A percentile compares a stretch with the other conserved stretches of the same genome.
Conservation (phyloP, 2,888 invertebrate genomes). For the Salpingus planirostris region DNA sequence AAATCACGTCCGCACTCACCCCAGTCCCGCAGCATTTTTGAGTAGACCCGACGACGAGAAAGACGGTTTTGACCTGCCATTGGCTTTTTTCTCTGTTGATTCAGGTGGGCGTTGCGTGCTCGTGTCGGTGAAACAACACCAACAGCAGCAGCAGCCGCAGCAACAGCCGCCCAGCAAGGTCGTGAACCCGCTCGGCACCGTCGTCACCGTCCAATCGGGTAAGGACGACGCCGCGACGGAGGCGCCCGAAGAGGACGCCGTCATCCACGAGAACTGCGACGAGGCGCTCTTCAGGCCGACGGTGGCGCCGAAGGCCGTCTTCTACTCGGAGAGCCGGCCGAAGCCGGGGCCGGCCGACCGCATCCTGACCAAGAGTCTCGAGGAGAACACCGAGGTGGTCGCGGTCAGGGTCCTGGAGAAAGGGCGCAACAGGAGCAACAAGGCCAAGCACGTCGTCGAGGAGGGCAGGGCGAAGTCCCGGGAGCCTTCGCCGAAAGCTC, state of each 20-base stretch:
- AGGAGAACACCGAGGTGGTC: constrained; percentile 27
- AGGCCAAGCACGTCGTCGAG: constrained; percentile 5
- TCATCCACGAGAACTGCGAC: constrained; percentile 54
- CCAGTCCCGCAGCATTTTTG: too few relatives aligned
- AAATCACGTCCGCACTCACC: too few relatives aligned
- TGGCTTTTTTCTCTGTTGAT: constrained; percentile 80
- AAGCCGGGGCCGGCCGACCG: constrained; percentile 17
- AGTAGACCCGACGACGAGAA: too few relatives aligned
- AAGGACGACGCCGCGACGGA: constrained; percentile 14
- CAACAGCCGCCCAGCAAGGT: constrained; percentile 50
- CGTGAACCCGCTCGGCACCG: constrained; percentile 70
- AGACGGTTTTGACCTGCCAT: constrained; percentile 74
- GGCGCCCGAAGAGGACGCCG: constrained; percentile 26
- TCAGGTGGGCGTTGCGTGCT: constrained; percentile 53
- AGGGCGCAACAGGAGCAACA: constrained; percentile 9
- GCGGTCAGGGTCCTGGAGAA: constrained; percentile 14
- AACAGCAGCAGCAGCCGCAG: too few relatives aligned
- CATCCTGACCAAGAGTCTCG: constrained; percentile 27
- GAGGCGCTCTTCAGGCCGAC: constrained; percentile 63
- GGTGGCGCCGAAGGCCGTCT: constrained; percentile 44
- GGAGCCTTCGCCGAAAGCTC: constrained; percentile 10
- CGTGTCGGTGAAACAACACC: constrained; percentile 36
- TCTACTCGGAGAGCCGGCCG: constrained; percentile 24
- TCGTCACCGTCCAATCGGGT: constrained; percentile 47
- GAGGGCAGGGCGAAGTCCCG: constrained; percentile 10